Evolutionary conservation across 2,888 invertebrate species (phyloP), one percentile per base, ranked within the genome.

Genomic region (Lochmaea capreae): DNA sequence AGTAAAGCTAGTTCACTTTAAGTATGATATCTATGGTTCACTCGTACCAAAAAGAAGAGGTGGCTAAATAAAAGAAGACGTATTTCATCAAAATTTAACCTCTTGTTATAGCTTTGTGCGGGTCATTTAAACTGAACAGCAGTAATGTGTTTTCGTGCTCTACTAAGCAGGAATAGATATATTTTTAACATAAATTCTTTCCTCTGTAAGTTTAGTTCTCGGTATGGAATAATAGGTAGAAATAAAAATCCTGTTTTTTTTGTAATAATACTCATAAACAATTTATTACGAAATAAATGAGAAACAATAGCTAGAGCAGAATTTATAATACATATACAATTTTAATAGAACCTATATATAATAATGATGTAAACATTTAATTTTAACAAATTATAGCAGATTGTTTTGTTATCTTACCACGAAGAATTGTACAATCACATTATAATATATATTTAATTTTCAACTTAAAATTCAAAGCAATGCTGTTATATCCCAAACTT

Each of bases 401-500:
- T 81, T 79, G 79, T 79, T 80, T 79, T 80, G 74, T 71, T 65
- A 46, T n/a, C 62, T 63, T 16, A 63, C 43, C 5, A n/a, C 8
- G 39, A 65, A 61, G 67, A 68, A 69, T 77, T 82, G 69, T 76
- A 82, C 82, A 85, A 86, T 86, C 85, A 86, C 86, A 86, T 85
- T 84, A 81, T 83, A 83, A 46, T 46, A 79, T 83, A 82, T 77
- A 78, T 79, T 79, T 75, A 54, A 76, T 77, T 63, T 72, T 72
- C 76, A 69, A 67, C 26, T 58, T 71, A 52, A 72, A 70, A 74
- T 81, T 85, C 83, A 87, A 82, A 86, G 83, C 79, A 88, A 81
- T 74, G 93, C 92, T 71, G 93, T 91, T 76, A 95, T 90, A 87
- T 96, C 96, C 96, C 96, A 96, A 81, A 96, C 90, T 89, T 99